Evolutionary conservation across 2,888 invertebrate species (phyloP).

Genomic region (Coleophora flavipennella): DNA sequence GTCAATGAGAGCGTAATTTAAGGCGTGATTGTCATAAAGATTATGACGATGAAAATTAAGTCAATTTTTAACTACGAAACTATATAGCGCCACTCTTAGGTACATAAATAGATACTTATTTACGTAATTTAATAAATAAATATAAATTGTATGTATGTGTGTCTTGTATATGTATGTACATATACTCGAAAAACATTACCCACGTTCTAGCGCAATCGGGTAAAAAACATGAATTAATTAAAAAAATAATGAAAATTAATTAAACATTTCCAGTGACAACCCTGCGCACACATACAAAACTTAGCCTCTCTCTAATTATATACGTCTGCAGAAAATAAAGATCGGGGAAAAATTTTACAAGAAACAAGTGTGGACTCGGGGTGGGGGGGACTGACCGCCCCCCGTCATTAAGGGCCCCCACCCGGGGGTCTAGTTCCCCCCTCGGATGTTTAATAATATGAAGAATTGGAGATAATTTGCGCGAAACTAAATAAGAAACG

Average conservation of each 20-base stretch:
- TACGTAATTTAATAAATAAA: too few relatives aligned
- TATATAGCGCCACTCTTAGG: too few relatives aligned
- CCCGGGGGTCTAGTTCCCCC: constrained; percentile 57
- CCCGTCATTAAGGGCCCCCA: constrained; percentile 59
- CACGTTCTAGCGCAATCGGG: too few relatives aligned
- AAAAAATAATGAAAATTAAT: not conserved
- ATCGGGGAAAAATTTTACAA: constrained; percentile 73
- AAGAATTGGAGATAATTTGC: constrained; percentile 74
- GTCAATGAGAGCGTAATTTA: too few relatives aligned
- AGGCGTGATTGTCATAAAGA: too few relatives aligned
- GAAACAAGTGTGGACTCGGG: constrained; percentile 64
- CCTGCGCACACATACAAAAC: constrained; percentile 21
- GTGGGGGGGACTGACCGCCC: constrained; percentile 60
- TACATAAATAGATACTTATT: too few relatives aligned
- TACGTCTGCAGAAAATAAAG: constrained; percentile 72
- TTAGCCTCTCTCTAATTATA: constrained; percentile 54
- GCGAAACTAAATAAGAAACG: constrained; percentile 74
- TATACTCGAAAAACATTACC: too few relatives aligned
- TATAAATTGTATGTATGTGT: too few relatives aligned
- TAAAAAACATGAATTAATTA: not conserved
- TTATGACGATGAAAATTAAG: too few relatives aligned
- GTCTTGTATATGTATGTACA: too few relatives aligned
- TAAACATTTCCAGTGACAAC: constrained; percentile 1
- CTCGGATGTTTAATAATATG: constrained; percentile 72
- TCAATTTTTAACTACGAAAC: too few relatives aligned